Percentiles rank a stretch among this genome's conserved stretches.
Conservation (phyloP, 2,888 invertebrate species). For the Diadromus collaris region DNA sequence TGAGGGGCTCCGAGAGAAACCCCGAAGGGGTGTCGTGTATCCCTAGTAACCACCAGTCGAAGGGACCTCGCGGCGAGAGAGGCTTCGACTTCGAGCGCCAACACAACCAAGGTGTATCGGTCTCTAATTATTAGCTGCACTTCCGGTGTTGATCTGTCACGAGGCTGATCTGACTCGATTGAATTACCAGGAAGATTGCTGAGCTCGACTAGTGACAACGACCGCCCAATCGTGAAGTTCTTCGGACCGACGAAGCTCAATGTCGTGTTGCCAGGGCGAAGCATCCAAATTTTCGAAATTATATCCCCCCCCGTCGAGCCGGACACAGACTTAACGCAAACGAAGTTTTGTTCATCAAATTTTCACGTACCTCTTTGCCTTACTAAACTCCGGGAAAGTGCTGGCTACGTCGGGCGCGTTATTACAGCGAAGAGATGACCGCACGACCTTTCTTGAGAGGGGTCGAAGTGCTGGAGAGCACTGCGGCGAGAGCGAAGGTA, state of each 20-base stretch:
- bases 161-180: slow-evolving; percentile 31
- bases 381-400: slow-evolving; percentile 39
- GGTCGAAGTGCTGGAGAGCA: slow-evolving; percentile 57
- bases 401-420: slow-evolving; percentile 23
- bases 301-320: neutral
- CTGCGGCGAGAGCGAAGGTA: slow-evolving; percentile 12
- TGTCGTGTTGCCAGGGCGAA: neutral
- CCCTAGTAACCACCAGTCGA: slow-evolving; percentile 71
- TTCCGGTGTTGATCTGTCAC: neutral
- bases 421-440: slow-evolving; percentile 55
- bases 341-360: slow-evolving; percentile 42
- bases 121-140: slow-evolving; percentile 41
- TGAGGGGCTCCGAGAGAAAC: too few species aligned
- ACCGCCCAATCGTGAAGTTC: too few species aligned
- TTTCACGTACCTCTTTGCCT: slow-evolving; percentile 39
- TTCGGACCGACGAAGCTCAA: neutral
- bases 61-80: slow-evolving; percentile 43
- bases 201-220: too few species aligned
- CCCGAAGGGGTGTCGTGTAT: slow-evolving; percentile 68
- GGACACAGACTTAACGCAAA: slow-evolving; percentile 6
- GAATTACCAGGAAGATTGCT: neutral
- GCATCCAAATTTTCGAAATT: neutral
- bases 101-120: slow-evolving; percentile 26
- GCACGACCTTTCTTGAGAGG: slow-evolving; percentile 59
- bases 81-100: slow-evolving; percentile 16